A percentile compares a stretch with the other conserved stretches of the same genome.
These are phyloP conservation scores for Eutrigla gurnardus DNA, from an alignment of 2,797 vertebrate species.

Conservation along the genomic window DNA sequence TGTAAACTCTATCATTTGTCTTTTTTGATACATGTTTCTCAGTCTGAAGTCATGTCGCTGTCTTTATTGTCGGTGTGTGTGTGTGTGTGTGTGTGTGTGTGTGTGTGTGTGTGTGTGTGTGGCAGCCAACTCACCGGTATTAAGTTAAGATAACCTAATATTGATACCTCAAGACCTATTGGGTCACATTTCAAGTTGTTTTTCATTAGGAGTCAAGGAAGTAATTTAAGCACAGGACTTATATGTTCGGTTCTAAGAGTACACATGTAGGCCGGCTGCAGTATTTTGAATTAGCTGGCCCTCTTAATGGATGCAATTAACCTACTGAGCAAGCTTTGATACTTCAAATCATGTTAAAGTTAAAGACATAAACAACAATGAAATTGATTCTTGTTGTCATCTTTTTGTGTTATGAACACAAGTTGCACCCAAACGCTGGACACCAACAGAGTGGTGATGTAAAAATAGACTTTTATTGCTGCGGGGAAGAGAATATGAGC, in stretches of 20 bases:
- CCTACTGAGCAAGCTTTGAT: background rate
- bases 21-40: too few relatives aligned
- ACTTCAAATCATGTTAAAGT: background rate
- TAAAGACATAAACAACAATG: background rate
- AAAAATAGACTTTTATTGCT: background rate
- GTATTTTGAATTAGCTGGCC: background rate
- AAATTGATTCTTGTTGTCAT: background rate
- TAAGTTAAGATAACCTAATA: too few relatives aligned
- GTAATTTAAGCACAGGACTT: background rate
- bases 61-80: too few relatives aligned
- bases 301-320: background rate
- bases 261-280: background rate
- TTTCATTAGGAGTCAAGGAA: background rate
- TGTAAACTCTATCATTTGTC: too few relatives aligned
- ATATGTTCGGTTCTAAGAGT: background rate
- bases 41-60: too few relatives aligned
- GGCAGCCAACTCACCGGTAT: too few relatives aligned
- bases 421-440: background rate
- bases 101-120: too few relatives aligned
- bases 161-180: background rate
- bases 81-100: too few relatives aligned
- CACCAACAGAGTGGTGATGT: too few relatives aligned
- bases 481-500: background rate
- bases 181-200: background rate
- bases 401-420: too few relatives aligned